Evolutionary conservation across 2,113 vertebrate genomes (phyloP), one percentile per base, ranked within the genome.

Genomic region (Furnarius figulus): DNA sequence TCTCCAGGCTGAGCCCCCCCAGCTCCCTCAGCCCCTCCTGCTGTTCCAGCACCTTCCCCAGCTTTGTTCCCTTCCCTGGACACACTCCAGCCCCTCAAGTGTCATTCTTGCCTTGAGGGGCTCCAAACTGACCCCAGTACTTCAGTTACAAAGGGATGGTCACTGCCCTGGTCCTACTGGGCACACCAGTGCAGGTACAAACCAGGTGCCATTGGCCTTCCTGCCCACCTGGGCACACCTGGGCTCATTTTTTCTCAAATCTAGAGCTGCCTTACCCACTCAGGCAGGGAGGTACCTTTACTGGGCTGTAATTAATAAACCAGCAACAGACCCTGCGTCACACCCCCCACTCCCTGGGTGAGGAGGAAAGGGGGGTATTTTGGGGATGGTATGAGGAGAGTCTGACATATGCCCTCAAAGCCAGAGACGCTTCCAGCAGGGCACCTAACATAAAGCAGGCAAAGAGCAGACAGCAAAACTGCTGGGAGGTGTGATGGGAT

Each of bases 251-350:
- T 33, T 30, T 40, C 30, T 74, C 5, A 15, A 23, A 19, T 10
- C 53, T 18, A 10, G 17, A 18, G 47, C 39, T 78, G 72, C 47
- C 44, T 65, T 20, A 22, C 5, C 76, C 6, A 0, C 75, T 55
- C 21, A 17, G 55, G 10, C 39, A 47, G 31, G 11, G 62, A 30
- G 52, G 71, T 16, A 17, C 46, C 42, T 67, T 71, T 46, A 7
- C 9, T 18, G 37, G 52, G 16, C 47, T 85, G 42, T 25, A 30
- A 52, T 79, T 20, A 79, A 85, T 28, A 65, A 87, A 75, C 8
- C 70, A 89, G 42, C n/a, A 10, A 8, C 1, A 4, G 39, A 15
- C 9, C 55, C 39, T 33, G 24, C 40, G 6, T 17, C 0, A 1
- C 37, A 47, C 5, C 31, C 3, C 37, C 37, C 37, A 1, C 24